Conservation (phyloP, 2,888 invertebrate genomes). For the Argyresthia goedartella region DNA sequence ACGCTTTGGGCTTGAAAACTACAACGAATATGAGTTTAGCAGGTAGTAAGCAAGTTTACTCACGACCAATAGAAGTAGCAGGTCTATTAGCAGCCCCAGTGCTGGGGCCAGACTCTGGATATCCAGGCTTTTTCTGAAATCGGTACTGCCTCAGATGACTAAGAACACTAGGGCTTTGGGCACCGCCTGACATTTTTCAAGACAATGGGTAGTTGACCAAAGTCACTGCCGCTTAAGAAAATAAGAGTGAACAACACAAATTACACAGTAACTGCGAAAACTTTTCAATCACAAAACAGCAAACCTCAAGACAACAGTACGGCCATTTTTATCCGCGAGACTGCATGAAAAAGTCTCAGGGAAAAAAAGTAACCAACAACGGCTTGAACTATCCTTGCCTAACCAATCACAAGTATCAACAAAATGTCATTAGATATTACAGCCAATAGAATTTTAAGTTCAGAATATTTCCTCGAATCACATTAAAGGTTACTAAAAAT, state of each 20-base stretch:
- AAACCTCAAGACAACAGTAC: constrained; percentile 48
- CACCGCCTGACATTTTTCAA: constrained; percentile 49
- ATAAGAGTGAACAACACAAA: constrained; percentile 24
- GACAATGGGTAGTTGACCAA: constrained; percentile 5
- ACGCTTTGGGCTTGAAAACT: background rate
- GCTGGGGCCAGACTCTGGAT: constrained; percentile 31
- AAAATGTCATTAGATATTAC: no score
- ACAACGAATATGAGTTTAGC: background rate
- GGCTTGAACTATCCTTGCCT: background rate
- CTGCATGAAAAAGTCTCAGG: constrained; percentile 14
- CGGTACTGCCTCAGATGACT: constrained; percentile 77
- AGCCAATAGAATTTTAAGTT: no score
- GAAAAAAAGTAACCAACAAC: background rate
- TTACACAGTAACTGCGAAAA: constrained; percentile 33
- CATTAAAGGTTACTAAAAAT: no score
- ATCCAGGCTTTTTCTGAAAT: constrained; percentile 74
- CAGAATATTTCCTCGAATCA: no score
- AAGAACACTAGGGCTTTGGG: constrained; percentile 68
- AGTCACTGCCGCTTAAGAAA: constrained; percentile 14
- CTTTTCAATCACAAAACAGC: constrained; percentile 16
- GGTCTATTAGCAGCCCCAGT: constrained; percentile 42
- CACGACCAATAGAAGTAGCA: constrained; percentile 47
- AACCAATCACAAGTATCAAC: background rate
- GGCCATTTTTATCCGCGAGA: constrained; percentile 68
- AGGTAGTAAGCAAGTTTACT: constrained; percentile 23